These are phyloP conservation scores for Adineta ricciae DNA, from an alignment of 2,888 invertebrate genomes.

Conservation along the genomic window DNA sequence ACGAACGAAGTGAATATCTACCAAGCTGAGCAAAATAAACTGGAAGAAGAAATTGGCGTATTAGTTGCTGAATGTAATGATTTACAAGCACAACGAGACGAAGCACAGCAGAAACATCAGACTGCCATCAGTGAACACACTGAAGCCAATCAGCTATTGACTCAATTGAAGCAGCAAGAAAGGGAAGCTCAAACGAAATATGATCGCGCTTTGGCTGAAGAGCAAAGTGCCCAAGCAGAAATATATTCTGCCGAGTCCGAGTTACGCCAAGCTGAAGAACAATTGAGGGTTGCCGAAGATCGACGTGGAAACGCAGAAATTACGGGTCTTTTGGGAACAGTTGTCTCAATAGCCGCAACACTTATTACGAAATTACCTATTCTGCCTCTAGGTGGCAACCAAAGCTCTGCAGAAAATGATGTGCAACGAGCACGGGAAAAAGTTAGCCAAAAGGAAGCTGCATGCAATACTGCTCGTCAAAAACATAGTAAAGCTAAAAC, in stretches of 20 bases:
- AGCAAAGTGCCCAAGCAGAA: not conserved
- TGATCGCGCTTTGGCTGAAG: not conserved
- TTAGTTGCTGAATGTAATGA: not conserved
- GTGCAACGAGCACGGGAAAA: too few species aligned
- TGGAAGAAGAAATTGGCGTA: not conserved
- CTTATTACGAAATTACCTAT: too few species aligned
- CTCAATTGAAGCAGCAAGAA: too few species aligned
- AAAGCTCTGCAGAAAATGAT: too few species aligned
- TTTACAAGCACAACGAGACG: not conserved
- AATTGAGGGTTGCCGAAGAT: not conserved
- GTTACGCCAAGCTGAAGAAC: not conserved
- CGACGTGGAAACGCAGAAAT: not conserved
- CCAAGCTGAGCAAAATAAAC: not conserved
- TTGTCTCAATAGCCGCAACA: too few species aligned
- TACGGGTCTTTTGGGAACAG: not conserved
- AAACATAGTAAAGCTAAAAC: too few species aligned
- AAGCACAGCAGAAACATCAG: not conserved
- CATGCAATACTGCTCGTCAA: too few species aligned
- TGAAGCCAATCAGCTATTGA: too few species aligned
- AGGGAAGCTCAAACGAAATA: too few species aligned
- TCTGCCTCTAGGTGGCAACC: too few species aligned
- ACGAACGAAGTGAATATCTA: too few species aligned
- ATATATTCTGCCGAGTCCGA: not conserved
- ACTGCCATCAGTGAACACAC: not conserved
- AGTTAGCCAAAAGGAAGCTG: not conserved